Evolutionary conservation across 2,113 vertebrate species (phyloP), one percentile per base, ranked within the genome.

Genomic region (Abramis brama): DNA sequence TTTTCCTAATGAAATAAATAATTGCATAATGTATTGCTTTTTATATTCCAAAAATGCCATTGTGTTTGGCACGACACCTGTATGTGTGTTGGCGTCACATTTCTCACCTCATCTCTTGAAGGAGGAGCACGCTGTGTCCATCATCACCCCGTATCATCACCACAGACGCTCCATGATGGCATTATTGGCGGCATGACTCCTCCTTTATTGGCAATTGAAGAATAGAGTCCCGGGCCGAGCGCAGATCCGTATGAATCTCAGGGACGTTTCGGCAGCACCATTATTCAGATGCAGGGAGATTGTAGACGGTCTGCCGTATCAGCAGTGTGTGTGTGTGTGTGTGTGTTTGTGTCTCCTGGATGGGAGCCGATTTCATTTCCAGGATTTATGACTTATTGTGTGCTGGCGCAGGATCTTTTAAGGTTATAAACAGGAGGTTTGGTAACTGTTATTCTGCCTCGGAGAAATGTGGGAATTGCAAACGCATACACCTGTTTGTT

Each of bases 371-470:
- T 87, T 87, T 85, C 79, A 86, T 87, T 89, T 84, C 68, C 64
- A 64, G 81, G 81, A 86, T 89, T 87, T 87, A 89, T 86, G 82
- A 81, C 71, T 79, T 60, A 86, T 80, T 71, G 76, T 57, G n/a
- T 25, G 17, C n/a, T 39, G 74, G 30, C n/a, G 60, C 6, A n/a
- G 64, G 43, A 70, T 83, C 57, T 79, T 83, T 30, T 83, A 62
- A 57, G 73, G 57, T 70, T 43, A 68, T 79, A 86, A 83, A 80
- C 74, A 80, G 36, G 33, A 25, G 33, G 33, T 52, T 52, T 86
- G 47, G n/a, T 12, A 43, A 45, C 13, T 60, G 19, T 75, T 64
- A 30, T 66, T 85, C n/a, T 57, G 4, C 0, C 17, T 27, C 21
- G 21, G 59, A 57, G 25, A 73, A 25, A 74, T 76, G 55, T 55